These are phyloP conservation scores for Columba livia DNA, from an alignment of 2,113 vertebrate species.

Conservation along the genomic window DNA sequence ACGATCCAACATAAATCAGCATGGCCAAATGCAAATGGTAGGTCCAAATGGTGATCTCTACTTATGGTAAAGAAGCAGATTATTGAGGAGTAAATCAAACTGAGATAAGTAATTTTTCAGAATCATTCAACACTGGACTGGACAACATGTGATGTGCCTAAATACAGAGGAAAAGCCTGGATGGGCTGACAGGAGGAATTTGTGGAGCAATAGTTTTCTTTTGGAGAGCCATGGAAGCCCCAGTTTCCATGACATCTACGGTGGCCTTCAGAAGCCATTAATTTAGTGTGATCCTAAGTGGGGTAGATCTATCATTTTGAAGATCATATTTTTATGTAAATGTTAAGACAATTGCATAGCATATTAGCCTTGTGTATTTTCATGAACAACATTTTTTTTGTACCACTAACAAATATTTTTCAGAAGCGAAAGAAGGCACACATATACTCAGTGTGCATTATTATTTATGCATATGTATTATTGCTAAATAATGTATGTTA, in stretches of 20 bases:
- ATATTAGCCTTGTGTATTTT: slow-evolving; percentile 19
- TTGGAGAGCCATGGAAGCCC: neutral
- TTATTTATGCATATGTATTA: slow-evolving; percentile 31
- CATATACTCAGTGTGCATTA: neutral
- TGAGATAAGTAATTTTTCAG: neutral
- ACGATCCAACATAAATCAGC: neutral
- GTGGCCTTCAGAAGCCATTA: neutral
- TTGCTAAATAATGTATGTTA: slow-evolving; percentile 42
- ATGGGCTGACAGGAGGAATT: neutral
- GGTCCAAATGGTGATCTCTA: neutral
- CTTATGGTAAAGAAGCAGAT: neutral
- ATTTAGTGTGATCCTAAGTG: neutral
- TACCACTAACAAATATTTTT: neutral
- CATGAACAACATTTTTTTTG: neutral
- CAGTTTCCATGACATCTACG: neutral
- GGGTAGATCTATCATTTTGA: neutral
- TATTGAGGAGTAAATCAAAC: neutral
- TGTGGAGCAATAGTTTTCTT: neutral
- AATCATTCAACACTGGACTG: neutral
- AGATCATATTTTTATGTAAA: neutral
- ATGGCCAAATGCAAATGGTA: neutral
- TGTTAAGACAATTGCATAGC: neutral
- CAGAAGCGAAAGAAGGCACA: neutral
- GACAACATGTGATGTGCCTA: neutral
- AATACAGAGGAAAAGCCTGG: neutral